A percentile compares a stretch with the other conserved stretches of the same genome.
Conservation (phyloP, 2,797 vertebrate species). For the Clarias fuscus region DNA sequence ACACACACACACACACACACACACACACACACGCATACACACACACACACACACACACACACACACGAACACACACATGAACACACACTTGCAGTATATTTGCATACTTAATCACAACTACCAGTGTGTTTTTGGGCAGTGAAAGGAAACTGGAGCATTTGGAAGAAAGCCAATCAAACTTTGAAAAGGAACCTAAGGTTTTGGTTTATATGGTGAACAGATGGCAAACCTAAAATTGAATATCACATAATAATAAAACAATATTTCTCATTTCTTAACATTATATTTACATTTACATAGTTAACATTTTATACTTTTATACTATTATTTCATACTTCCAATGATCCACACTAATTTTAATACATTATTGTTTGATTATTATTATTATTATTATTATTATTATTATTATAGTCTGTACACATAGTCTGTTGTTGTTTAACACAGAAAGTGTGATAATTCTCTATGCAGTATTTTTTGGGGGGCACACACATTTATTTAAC, state of each 20-base stretch:
- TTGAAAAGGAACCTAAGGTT: neutral
- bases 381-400: neutral
- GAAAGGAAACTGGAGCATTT: neutral
- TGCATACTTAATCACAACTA: neutral
- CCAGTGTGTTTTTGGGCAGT: neutral
- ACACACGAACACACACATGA: too few relatives aligned
- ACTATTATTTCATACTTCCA: neutral
- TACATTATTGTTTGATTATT: neutral
- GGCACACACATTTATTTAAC: neutral
- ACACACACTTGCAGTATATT: neutral
- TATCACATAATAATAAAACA: neutral
- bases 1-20: too few relatives aligned
- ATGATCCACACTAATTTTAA: neutral
- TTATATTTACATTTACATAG: neutral
- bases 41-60: neutral
- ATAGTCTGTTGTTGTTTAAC: neutral
- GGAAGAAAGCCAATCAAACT: neutral
- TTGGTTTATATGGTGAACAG: neutral
- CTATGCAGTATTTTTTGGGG: neutral
- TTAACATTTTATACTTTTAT: neutral
- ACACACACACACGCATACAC: too few relatives aligned
- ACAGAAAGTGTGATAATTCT: neutral
- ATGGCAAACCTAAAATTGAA: neutral
- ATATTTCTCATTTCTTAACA: neutral
- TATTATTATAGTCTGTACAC: neutral